Base-by-base conservation (phyloP, 2,797 vertebrate species). In the Lagocephalus sceleratus region DNA sequence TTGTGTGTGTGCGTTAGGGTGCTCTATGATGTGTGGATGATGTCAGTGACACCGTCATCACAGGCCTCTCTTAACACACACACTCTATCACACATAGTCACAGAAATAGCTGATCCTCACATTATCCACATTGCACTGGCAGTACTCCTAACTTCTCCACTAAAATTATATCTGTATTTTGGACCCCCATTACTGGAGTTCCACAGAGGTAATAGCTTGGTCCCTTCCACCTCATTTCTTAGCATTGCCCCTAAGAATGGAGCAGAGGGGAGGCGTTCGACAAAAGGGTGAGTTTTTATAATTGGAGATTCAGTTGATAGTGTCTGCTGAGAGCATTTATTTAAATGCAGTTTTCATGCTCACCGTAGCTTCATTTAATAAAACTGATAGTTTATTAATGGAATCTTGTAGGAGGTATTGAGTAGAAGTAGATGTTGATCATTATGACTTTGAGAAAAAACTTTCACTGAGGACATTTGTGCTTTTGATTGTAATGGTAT, bases 81-180 rank as follows among this genome's bases (percentile, higher is more conserved):
- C 48, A 46, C 62, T 56, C 60, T 20, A 52, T 43, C 65, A 25
- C 70, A 44, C 63, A 57, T 55, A 54, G 70, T 78, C 82, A 82
- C 83, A 83, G 81, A 77, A 87, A 83, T 82, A 84, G 84, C 87
- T 89, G 88, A 88, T 89, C 89, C 84, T 83, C 79, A 78, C 82
- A 82, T 78, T 83, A 82, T 82, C 82, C 82, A 53, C 64, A 57
- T 80, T 63, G 66, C 60, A 40, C 54, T 55, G 72, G 67, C 78
- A 79, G 85, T 73, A 63, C 84, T 84, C 75, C 68, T 81, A 73
- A 72, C 63, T 78, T 71, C 46, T 77, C 62, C 77, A 72, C 60
- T 68, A 50, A 71, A 68, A 65, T 49, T 60, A 48, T 68, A 68
- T 73, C 49, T 63, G 19, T 50, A 71, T 52, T 69, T 67, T 65